Evolutionary conservation across 2,797 vertebrate species (phyloP), one percentile per base, ranked within the genome.

Genomic region (Euphonia xanthogaster): DNA sequence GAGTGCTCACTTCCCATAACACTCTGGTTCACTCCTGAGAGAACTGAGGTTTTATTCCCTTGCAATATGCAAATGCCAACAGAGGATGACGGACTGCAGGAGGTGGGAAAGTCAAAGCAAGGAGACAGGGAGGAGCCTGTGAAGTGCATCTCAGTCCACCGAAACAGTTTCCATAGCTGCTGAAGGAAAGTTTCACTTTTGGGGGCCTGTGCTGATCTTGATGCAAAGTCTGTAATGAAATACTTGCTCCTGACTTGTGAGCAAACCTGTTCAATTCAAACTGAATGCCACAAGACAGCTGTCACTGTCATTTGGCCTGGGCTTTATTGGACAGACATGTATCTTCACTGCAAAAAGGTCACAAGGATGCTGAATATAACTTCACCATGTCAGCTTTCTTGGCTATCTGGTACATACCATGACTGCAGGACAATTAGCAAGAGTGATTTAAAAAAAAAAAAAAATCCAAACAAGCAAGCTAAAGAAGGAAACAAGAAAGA

Each of bases 231-330:
- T 98, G 97, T 98, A 98, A 98, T 93, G 96, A 97, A 97, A 94
- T 79, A 81, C 97, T 94, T 89, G 96, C 94, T 96, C 93, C 95
- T 94, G 93, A 95, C 97, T 93, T 96, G 96, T 93, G 97, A 98
- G 71, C 97, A 97, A 97, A 98, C 97, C 97, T 93, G 96, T 96
- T 98, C 84, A 76, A 97, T 96, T 98, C 98, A 98, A 98, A 98
- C 95, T 94, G 97, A 97, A 97, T 98, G 95, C 98, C 98, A 98
- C 89, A 53, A 80, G 95, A 95, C 99, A 99, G 99, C 99, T 99
- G 99, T 98, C 97, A 93, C 98, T 99, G 99, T 99, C 99, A 99
- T 96, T 99, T 98, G 92, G 89, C 90, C 95, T 39, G 80, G 83
- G 98, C 98, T 98, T 98, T 98, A 98, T 98, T 98, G 98, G 98